phyloP scores from a whole-genome alignment of 2,113 vertebrate species.

The Pterophyllum scalare region DNA sequence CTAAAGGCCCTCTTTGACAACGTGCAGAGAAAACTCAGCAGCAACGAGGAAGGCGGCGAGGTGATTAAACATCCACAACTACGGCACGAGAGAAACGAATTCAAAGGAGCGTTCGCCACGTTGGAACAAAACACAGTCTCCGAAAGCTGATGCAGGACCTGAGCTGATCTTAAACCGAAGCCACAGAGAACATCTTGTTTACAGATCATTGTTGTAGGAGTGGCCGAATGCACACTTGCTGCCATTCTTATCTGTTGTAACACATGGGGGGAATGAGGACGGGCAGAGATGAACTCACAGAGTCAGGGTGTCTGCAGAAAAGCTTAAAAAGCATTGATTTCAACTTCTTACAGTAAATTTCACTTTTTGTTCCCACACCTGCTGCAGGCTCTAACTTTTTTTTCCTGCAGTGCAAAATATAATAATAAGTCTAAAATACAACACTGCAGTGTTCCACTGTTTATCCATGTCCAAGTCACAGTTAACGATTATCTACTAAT shows the following conservation, averaged over 20 bases:
- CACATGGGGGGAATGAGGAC: not conserved
- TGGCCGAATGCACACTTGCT: not conserved
- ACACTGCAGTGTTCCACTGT: not conserved
- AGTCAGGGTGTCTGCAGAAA: not conserved
- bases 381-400: not conserved
- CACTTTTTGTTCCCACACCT: not conserved
- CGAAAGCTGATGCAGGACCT: not conserved
- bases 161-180: not conserved
- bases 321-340: not conserved
- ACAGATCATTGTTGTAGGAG: not conserved
- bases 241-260: conserved; percentile 14
- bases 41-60: not conserved
- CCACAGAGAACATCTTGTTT: not conserved
- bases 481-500: not conserved
- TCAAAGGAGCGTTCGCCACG: not conserved
- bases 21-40: not conserved
- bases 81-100: not conserved
- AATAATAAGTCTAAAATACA: no score
- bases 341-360: not conserved
- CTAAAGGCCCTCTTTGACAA: not conserved
- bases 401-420: not conserved
- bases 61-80: not conserved
- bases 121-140: not conserved
- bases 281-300: not conserved
- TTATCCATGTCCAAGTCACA: not conserved